Evolutionary conservation across 2,797 vertebrate species (phyloP).

Genomic region (Telmatherina bonti): DNA sequence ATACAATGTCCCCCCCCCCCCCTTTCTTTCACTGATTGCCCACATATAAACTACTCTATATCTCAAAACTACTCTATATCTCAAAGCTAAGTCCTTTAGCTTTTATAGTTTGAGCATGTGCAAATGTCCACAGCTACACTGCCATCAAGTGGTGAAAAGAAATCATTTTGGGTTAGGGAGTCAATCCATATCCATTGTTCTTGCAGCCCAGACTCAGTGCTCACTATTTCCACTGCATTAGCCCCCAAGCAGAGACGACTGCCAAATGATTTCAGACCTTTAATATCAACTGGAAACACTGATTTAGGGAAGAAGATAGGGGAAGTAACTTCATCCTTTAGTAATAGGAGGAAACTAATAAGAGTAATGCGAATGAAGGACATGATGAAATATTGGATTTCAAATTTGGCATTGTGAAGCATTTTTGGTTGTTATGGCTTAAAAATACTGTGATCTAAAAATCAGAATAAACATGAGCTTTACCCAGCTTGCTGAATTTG

Average conservation of each 20-base stretch:
- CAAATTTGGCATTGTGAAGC: not conserved
- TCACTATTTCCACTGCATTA: not conserved
- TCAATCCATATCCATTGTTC: conserved; percentile 26
- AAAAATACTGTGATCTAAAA: not conserved
- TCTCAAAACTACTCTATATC: conserved; percentile 14
- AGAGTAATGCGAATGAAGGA: not conserved
- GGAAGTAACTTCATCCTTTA: not conserved
- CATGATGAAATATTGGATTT: not conserved
- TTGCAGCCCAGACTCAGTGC: not conserved
- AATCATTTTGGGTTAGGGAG: conserved; percentile 7
- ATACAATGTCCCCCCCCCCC: not conserved
- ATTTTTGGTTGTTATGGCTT: not conserved
- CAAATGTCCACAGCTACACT: conserved; percentile 67
- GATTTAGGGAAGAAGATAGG: not conserved
- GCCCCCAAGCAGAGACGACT: conserved; percentile 1
- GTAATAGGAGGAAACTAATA: not conserved
- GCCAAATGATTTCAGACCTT: not conserved
- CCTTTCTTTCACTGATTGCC: not conserved
- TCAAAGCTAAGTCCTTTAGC: conserved; percentile 16
- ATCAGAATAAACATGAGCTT: not conserved
- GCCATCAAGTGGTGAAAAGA: conserved; percentile 74
- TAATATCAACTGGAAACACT: not conserved
- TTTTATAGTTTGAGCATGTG: conserved; percentile 7
- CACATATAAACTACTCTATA: conserved; percentile 3
- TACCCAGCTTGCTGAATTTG: not conserved